Conservation (phyloP, 2,113 vertebrate species). For the Tragelaphus scriptus region DNA sequence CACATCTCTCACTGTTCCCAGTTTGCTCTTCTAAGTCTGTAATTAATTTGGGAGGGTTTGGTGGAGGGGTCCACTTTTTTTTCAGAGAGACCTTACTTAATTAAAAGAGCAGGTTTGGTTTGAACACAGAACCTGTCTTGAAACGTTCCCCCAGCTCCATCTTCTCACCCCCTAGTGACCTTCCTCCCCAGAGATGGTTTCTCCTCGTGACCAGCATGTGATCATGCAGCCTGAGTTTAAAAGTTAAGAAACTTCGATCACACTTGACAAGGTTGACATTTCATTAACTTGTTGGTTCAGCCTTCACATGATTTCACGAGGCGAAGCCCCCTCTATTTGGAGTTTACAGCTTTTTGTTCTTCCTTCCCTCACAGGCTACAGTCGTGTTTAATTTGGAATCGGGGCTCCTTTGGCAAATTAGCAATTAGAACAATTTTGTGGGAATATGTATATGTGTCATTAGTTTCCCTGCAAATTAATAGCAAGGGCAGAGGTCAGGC, state of each 20-base stretch:
- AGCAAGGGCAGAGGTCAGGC: constrained; percentile 92
- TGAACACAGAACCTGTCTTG: constrained; percentile 31
- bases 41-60: background rate
- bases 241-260: constrained; percentile 76
- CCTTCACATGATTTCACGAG: constrained; percentile 77
- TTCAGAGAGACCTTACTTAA: constrained; percentile 42
- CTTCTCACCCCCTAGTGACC: background rate
- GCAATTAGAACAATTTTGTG: constrained; percentile 99
- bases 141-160: background rate
- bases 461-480: constrained; percentile 98
- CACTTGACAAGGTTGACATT: constrained; percentile 83
- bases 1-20: constrained; percentile 71
- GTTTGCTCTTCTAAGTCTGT: constrained; percentile 70
- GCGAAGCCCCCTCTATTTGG: constrained; percentile 72
- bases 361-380: constrained; percentile 83
- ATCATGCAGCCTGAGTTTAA: constrained; percentile 75
- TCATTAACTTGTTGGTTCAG: constrained; percentile 86
- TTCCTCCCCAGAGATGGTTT: constrained; percentile 2
- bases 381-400: constrained; percentile 96
- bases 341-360: constrained; percentile 77
- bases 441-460: constrained; percentile 99
- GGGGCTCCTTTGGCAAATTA: constrained; percentile 96
- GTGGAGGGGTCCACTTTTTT: background rate
- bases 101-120: constrained; percentile 38
- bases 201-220: constrained; percentile 62